Evolutionary conservation across 2,797 vertebrate species (phyloP), one percentile per base, ranked within the genome.

Genomic region (Crocidura indochinensis): DNA sequence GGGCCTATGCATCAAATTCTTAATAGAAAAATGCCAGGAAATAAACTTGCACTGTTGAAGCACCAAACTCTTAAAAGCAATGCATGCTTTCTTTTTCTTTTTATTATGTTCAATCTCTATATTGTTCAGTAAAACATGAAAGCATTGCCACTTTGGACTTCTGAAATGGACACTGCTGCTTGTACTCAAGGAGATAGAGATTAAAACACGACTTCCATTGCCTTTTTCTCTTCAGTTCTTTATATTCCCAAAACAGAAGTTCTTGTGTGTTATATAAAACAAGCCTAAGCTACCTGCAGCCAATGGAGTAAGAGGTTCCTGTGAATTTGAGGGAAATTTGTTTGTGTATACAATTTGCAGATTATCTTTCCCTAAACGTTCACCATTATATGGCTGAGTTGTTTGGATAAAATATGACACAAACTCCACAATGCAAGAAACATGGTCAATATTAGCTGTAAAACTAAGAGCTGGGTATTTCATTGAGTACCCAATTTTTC

Each of bases 351-450:
- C 0, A 3, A 2, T 5, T 2, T 8, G 20, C 2, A 72, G 6
- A 4, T 29, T 0, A 17, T 26, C 29, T 83, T 29, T n/a, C 74
- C 49, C 14, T 47, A 81, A 49, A 10, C 31, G 4, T 26, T 10
- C 2, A 11, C 0, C 0, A 26, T 0, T 1, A 1, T 1, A 0
- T 4, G 19, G 47, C 24, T n/a, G 8, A 44, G 44, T 0, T 12
- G 12, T 5, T 0, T 19, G 9, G 17, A 8, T 53, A 14, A 67
- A 60, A 71, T 22, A 38, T 38, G 29, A 2, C 2, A 11, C 0
- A 8, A 9, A 31, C 12, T 74, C 27, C 26, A 7, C 15, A 22
- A 2, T 29, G n/a, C 38, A 65, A 27, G 38, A 10, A 72, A 60
- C 2, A 22, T 2, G 49, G 74, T 24, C 49, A 29, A 78, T 8